Evolutionary conservation across 2,113 vertebrate species (phyloP), one percentile per base, ranked within the genome.

Genomic region (Anas platyrhynchos): DNA sequence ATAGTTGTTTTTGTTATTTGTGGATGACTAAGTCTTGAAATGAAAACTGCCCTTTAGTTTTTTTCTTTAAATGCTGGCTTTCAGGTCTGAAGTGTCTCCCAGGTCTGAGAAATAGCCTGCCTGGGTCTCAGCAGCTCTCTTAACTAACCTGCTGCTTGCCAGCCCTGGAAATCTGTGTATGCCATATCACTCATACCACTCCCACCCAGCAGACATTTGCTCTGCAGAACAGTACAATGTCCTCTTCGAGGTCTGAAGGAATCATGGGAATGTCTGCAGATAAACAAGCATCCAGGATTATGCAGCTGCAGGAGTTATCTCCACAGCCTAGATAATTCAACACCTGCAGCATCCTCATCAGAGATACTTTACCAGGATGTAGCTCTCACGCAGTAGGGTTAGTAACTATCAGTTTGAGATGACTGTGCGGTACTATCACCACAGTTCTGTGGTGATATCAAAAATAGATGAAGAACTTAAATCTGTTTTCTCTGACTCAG

Each of bases 351-450:
- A 80, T 29, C 27, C 25, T 65, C 48, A 63, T 44, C 21, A 4
- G 22, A 80, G 34, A 61, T 65, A 6, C 22, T 8, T 22, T 20
- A 34, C 21, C 34, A 73, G 29, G 67, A 76, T 52, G 38, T 12
- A 65, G 48, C n/a, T 44, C 50, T 65, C 5, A 2, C 36, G 50
- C 22, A 65, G 7, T 7, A 61, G 59, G 2, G 0, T 0, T 68
- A 25, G 14, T 63, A n/a, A 54, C 15, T 13, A 41, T 43, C 3
- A 83, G 15, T 44, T 16, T 50, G 11, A 29, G 86, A 32, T 34
- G 50, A 61, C 13, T 8, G 11, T 17, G 32, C 38, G 16, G 38
- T 13, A 46, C 46, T 32, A 77, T 34, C 1, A 13, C 9, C 20
- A 67, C 17, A 41, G 32, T 65, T 91, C 58, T 50, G 36, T 46